Conservation (phyloP, 53 echinoderm and acorn worm genomes). For the Holothuria leucospilota region DNA sequence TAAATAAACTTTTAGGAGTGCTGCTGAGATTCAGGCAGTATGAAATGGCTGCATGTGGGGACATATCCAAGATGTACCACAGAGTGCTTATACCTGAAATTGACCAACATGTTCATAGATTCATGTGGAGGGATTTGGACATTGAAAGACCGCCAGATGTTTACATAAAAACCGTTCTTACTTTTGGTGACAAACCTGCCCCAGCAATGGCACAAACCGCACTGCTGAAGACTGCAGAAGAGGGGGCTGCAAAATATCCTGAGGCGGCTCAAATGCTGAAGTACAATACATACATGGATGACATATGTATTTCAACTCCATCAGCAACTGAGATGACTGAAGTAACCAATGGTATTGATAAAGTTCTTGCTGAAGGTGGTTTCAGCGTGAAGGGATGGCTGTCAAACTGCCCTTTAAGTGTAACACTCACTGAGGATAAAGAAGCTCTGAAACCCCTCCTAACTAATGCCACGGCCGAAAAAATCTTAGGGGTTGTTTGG, state of each 20-base stretch:
- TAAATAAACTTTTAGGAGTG: slow-evolving; percentile 59
- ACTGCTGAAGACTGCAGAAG: too few species aligned
- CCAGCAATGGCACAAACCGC: too few species aligned
- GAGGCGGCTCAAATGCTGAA: too few species aligned
- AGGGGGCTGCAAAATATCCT: too few species aligned
- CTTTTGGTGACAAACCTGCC: slow-evolving; percentile 64
- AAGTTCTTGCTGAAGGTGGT: too few species aligned
- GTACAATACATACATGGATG: too few species aligned
- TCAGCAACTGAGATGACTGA: too few species aligned
- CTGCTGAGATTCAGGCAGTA: too few species aligned
- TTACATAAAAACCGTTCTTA: slow-evolving; percentile 55
- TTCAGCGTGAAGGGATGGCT: too few species aligned
- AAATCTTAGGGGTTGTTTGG: slow-evolving; percentile 60
- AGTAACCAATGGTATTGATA: too few species aligned
- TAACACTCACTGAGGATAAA: neutral
- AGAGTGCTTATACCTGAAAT: slow-evolving; percentile 44
- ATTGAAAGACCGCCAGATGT: slow-evolving; percentile 47
- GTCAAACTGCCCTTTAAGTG: too few species aligned
- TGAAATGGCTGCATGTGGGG: slow-evolving; percentile 34
- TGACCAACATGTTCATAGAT: slow-evolving; percentile 64
- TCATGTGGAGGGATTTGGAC: slow-evolving; percentile 55
- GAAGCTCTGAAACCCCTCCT: slow-evolving; percentile 29
- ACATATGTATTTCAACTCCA: too few species aligned
- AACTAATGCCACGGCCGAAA: slow-evolving; percentile 35
- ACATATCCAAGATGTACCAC: slow-evolving; percentile 64